These are phyloP conservation scores for Bombus vancouverensis DNA, from an alignment of 1,140 invertebrate genomes.

Conservation along the genomic window DNA sequence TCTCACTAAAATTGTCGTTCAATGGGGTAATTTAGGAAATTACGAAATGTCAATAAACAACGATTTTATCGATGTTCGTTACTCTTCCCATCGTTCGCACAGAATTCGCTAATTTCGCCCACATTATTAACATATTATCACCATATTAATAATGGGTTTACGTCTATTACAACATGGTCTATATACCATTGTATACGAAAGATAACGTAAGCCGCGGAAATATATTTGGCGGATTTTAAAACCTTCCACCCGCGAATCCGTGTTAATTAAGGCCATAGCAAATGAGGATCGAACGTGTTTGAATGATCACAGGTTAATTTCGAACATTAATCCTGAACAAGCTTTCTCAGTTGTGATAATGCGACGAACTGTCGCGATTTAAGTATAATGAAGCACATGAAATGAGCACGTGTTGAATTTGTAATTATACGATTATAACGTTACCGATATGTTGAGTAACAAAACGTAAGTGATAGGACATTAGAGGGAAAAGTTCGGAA, in stretches of 20 bases:
- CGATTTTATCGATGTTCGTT: background rate
- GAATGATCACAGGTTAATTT: background rate
- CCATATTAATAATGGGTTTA: slow-evolving; percentile 38
- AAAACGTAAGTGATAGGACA: background rate
- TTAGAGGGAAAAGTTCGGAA: background rate
- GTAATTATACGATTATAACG: background rate
- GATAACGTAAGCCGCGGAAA: slow-evolving; percentile 3
- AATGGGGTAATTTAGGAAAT: background rate
- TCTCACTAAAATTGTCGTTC: background rate
- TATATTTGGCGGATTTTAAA: slow-evolving; percentile 9
- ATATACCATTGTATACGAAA: background rate
- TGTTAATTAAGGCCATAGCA: background rate
- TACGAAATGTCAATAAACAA: background rate
- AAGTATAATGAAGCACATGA: background rate
- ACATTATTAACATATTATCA: background rate
- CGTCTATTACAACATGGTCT: background rate
- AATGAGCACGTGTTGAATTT: background rate
- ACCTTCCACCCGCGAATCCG: background rate
- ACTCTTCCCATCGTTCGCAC: background rate
- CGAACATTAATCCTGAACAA: slow-evolving; percentile 3
- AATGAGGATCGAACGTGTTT: background rate
- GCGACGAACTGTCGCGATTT: background rate
- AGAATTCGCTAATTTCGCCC: slow-evolving; percentile 14
- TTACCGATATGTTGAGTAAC: background rate
- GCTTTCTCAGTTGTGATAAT: background rate